Base-by-base conservation (phyloP, 2,113 vertebrate species). In the Rhinichthys klamathensis region DNA sequence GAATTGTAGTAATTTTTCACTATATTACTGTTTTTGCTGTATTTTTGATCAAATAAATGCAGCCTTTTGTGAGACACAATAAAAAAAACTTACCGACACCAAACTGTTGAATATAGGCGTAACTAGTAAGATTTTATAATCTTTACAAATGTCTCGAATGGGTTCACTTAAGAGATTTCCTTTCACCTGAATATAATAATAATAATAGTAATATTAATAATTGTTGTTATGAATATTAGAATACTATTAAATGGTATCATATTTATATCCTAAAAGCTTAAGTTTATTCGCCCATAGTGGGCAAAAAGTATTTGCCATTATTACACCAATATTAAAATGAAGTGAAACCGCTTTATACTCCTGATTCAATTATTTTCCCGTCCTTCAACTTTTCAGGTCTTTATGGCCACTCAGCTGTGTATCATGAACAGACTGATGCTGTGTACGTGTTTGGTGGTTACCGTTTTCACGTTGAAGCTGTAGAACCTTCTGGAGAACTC, bases 401-500 rank as follows among this genome's bases (percentile, higher is more conserved):
- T 81, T 98, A 98, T 1, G 97, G 96, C 3, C 97, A 98, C 86
- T 96, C 97, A 0, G 95, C 97, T 0, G 95, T 97, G 18, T 98
- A 98, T 89, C 96, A 98, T 3, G 95, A 97, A 89, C 95, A 94
- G 87, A 97, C 97, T 0, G 96, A 98, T 86, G 95, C 97, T 2
- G 88, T 98, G 65, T 98, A 97, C 1, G 96, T 98, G 30, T 97
- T 97, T 61, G 97, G 97, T n/a, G 97, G 97, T 32, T 97, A 97
- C 82, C 96, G 97, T 60, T 98, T 97, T 84, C 96, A 97, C 0
- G 96, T 98, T 44, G 97, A 97, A 88, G 92, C 95, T n/a, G 97
- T 97, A 2, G 96, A 96, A 44, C 95, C 96, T 0, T 98, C 97
- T 21, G 94, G 95, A 0, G 97, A 97, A 73, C 96, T 98, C 11